These are phyloP conservation scores for Acanthopleura granulata DNA, from an alignment of 2,888 invertebrate species.

Conservation along the genomic window DNA sequence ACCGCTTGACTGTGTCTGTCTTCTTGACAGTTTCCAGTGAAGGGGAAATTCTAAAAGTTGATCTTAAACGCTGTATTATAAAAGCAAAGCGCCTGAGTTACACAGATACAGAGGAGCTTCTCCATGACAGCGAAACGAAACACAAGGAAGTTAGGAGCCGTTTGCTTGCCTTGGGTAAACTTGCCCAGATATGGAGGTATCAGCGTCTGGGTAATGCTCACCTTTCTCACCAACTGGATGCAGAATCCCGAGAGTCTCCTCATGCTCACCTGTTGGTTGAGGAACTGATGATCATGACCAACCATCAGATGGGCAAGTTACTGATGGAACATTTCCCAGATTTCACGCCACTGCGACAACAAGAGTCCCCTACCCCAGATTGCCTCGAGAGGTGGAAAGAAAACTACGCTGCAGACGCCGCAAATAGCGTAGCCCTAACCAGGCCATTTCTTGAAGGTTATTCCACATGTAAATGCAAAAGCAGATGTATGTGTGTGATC, in stretches of 20 bases:
- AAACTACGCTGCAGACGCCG: slow-evolving; percentile 49
- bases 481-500: slow-evolving; percentile 46
- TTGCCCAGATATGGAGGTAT: slow-evolving; percentile 49
- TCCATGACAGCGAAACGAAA: slow-evolving; percentile 44
- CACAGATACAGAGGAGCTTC: slow-evolving; percentile 49
- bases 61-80: slow-evolving; percentile 46
- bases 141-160: slow-evolving; percentile 50
- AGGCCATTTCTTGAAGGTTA: slow-evolving; percentile 48
- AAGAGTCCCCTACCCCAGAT: slow-evolving; percentile 40
- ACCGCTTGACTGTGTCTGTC: slow-evolving; percentile 53
- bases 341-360: slow-evolving; percentile 50
- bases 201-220: slow-evolving; percentile 55
- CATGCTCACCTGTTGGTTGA: slow-evolving; percentile 54
- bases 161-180: slow-evolving; percentile 49
- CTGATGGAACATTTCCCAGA: slow-evolving; percentile 45
- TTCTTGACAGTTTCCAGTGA: slow-evolving; percentile 46
- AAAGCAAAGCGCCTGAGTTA: slow-evolving; percentile 51
- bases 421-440: slow-evolving; percentile 54
- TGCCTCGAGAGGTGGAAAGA: slow-evolving; percentile 48
- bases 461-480: slow-evolving; percentile 43
- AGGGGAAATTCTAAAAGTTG: slow-evolving; percentile 44
- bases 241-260: slow-evolving; percentile 35
- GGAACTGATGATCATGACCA: slow-evolving; percentile 58
- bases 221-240: slow-evolving; percentile 31
- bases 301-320: slow-evolving; percentile 50